A percentile compares a stretch with the other conserved stretches of the same genome.
phyloP scores from a whole-genome alignment of 2,888 invertebrate genomes.

The Colostygia pectinataria region DNA sequence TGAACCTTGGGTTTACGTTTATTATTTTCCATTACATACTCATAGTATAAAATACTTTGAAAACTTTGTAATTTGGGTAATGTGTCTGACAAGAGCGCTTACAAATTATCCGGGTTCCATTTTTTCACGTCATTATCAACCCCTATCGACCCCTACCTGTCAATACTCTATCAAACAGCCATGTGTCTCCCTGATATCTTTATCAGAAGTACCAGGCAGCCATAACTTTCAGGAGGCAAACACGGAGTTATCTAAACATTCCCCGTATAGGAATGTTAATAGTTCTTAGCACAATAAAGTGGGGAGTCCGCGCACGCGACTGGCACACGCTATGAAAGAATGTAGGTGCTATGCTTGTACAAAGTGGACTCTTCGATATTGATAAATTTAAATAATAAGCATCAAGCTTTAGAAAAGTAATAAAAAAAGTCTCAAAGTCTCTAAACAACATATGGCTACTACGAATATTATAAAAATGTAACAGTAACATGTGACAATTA shows the following conservation, averaged over 20 bases:
- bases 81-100: not conserved
- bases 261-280: slow-evolving; percentile 78
- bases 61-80: not conserved
- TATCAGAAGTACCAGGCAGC: slow-evolving; percentile 36
- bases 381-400: not conserved
- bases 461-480: too few species aligned
- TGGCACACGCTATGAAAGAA: slow-evolving; percentile 58
- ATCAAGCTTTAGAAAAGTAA: too few species aligned
- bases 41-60: not conserved
- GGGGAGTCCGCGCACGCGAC: slow-evolving; percentile 64
- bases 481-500: too few species aligned
- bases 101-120: slow-evolving; percentile 7
- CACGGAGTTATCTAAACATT: slow-evolving; percentile 73
- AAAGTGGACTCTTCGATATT: slow-evolving; percentile 12
- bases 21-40: too few species aligned
- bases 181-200: slow-evolving; percentile 37
- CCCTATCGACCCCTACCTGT: slow-evolving; percentile 28
- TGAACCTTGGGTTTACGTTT: too few species aligned
- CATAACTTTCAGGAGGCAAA: slow-evolving; percentile 35
- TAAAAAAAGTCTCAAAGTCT: too few species aligned
- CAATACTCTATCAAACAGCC: slow-evolving; percentile 37
- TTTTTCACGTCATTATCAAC: slow-evolving; percentile 25
- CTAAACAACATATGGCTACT: too few species aligned
- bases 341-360: slow-evolving; percentile 35
- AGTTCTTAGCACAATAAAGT: slow-evolving; percentile 69